Conservation (phyloP, 2,797 vertebrate genomes). For the Anniella stebbinsi region DNA sequence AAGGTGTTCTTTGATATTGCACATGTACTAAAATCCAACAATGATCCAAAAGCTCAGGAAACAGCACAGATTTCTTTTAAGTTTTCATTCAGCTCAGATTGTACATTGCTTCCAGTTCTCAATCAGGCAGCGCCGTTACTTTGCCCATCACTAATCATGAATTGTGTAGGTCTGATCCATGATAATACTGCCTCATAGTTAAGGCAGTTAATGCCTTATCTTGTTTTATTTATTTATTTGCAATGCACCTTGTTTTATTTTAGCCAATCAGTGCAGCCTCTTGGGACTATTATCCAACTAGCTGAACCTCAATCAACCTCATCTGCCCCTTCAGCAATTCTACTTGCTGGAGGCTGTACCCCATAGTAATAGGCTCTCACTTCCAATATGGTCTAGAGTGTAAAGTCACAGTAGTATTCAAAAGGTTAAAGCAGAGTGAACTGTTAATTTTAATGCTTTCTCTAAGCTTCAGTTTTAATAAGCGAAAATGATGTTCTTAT, state of each 20-base stretch:
- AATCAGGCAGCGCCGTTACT: not conserved
- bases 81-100: not conserved
- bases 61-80: not conserved
- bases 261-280: not conserved
- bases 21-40: not conserved
- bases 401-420: constrained; percentile 79
- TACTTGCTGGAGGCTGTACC: not conserved
- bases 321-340: constrained; percentile 28
- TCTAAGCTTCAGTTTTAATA: constrained; percentile 87
- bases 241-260: not conserved
- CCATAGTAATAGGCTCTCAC: constrained; percentile 15
- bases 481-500: constrained; percentile 88
- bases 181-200: not conserved
- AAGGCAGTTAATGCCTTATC: too few species aligned
- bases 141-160: not conserved
- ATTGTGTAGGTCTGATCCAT: not conserved
- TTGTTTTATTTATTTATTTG: too few species aligned
- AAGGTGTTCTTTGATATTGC: too few species aligned
- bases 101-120: not conserved
- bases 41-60: not conserved
- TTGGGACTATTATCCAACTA: not conserved
- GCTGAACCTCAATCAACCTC: fast-evolving
- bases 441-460: constrained; percentile 87
- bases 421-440: constrained; percentile 86
- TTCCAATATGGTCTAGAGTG: constrained; percentile 65